Conservation (phyloP, 2,888 invertebrate genomes). For the Nebria brevicollis region DNA sequence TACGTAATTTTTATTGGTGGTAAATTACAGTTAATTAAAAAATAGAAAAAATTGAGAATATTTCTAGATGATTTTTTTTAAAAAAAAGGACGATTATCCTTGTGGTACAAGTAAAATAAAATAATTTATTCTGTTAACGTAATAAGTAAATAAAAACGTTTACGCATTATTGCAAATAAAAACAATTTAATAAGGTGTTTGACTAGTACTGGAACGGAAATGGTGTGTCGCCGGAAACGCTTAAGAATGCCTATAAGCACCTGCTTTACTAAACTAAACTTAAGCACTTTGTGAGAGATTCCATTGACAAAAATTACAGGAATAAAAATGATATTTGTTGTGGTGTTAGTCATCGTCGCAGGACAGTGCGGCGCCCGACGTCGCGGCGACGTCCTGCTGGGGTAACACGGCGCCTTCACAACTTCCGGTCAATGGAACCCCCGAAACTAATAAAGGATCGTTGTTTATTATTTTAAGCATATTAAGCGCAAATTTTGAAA, state of each 20-base stretch:
- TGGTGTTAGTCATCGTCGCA: neutral
- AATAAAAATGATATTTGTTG: neutral
- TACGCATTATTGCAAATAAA: neutral
- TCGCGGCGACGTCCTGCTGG: neutral
- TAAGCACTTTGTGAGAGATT: neutral
- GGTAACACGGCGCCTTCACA: neutral
- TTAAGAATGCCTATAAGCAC: neutral
- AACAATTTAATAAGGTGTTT: neutral
- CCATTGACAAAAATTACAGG: neutral
- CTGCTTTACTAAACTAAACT: neutral
- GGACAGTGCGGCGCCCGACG: slow-evolving; percentile 1
- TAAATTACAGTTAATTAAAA: no score
- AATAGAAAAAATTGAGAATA: no score
- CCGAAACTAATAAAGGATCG: neutral
- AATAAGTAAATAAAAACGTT: no score
- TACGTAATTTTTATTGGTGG: no score
- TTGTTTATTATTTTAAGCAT: no score
- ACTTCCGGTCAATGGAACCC: neutral
- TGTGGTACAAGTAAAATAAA: no score
- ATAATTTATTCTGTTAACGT: no score
- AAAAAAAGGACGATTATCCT: no score
- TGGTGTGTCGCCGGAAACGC: neutral
- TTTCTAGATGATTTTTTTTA: no score
- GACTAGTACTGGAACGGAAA: neutral
- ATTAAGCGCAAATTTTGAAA: neutral